These are phyloP conservation scores for Clupea harengus DNA, from an alignment of 2,113 vertebrate species.

Conservation along the genomic window DNA sequence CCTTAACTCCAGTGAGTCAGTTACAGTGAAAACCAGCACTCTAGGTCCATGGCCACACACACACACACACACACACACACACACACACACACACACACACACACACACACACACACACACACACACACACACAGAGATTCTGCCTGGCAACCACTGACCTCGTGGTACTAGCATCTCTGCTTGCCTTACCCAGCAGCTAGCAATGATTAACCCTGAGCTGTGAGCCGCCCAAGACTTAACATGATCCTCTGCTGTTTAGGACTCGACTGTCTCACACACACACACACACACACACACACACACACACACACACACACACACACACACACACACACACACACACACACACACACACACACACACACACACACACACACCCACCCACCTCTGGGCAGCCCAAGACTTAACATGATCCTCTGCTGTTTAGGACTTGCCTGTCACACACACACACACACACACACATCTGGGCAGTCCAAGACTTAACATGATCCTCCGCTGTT, in stretches of 20 bases:
- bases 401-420: neutral
- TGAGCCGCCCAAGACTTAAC: neutral
- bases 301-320: too few species aligned
- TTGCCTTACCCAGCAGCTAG: neutral
- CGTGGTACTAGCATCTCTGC: neutral
- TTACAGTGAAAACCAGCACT: neutral
- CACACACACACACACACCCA: too few species aligned
- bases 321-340: too few species aligned
- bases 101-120: neutral
- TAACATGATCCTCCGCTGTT: neutral
- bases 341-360: too few species aligned
- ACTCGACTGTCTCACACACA: too few species aligned
- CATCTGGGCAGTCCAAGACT: too few species aligned
- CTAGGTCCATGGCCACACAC: neutral
- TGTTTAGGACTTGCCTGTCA: neutral
- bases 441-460: too few species aligned
- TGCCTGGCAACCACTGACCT: slow-evolving; percentile 8
- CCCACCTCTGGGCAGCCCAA: neutral
- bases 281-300: too few species aligned
- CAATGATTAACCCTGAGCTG: neutral
- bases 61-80: neutral
- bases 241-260: neutral
- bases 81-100: slow-evolving; percentile 20
- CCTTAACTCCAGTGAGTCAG: neutral
- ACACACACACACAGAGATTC: slow-evolving; percentile 1